phyloP scores from a whole-genome alignment of 2,888 invertebrate species.

The Neoaliturus tenellus region DNA sequence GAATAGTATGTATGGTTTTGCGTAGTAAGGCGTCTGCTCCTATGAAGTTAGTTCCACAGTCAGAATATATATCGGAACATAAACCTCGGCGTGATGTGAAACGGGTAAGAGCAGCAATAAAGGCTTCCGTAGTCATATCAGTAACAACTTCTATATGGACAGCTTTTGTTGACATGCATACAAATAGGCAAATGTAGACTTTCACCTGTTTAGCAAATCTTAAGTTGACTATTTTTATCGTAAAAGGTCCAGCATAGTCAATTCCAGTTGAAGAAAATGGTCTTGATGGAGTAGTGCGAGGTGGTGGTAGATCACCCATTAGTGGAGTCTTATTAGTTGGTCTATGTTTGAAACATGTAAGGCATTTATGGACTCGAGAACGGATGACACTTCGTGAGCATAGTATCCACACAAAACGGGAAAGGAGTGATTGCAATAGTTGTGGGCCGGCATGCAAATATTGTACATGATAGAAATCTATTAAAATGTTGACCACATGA shows the following conservation, averaged over 20 bases:
- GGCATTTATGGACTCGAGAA: slow-evolving; percentile 60
- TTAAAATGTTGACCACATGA: slow-evolving; percentile 15
- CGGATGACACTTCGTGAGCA: slow-evolving; percentile 58
- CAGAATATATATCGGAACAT: slow-evolving; percentile 65
- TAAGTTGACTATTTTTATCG: not conserved
- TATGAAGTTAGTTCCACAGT: slow-evolving; percentile 69
- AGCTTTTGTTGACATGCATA: slow-evolving; percentile 67
- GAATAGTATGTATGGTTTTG: not conserved
- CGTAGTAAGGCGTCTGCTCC: slow-evolving; percentile 63
- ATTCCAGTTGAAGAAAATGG: slow-evolving; percentile 42
- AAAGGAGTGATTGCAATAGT: slow-evolving; percentile 56
- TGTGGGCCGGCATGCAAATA: slow-evolving; percentile 60
- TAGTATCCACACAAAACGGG: slow-evolving; percentile 61
- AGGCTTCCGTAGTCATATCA: slow-evolving; percentile 67
- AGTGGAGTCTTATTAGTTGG: slow-evolving; percentile 22
- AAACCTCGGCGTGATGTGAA: slow-evolving; percentile 67
- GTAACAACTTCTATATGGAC: slow-evolving; percentile 68
- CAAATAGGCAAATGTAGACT: slow-evolving; percentile 63
- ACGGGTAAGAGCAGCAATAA: slow-evolving; percentile 66
- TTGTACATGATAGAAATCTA: slow-evolving; percentile 59
- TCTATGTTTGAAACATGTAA: slow-evolving; percentile 58
- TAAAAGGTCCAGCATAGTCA: slow-evolving; percentile 65
- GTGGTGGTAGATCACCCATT: not conserved
- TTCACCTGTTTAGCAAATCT: slow-evolving; percentile 49
- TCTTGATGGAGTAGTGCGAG: not conserved